A percentile compares a stretch with the other conserved stretches of the same genome.
Conservation (phyloP, 2,797 vertebrate species). For the Molossus alvarezi region DNA sequence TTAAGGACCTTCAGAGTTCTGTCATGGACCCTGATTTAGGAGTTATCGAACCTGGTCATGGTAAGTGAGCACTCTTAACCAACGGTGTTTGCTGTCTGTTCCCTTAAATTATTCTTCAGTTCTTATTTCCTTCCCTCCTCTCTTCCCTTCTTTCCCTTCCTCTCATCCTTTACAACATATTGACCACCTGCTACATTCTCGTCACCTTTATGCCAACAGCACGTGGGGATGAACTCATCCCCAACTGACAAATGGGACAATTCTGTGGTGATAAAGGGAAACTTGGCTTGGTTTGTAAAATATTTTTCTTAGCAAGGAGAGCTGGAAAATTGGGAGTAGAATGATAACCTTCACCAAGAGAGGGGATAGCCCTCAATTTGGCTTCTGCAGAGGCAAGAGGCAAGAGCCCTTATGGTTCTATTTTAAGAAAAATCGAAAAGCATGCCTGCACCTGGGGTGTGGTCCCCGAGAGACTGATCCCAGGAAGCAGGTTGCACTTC, state of each 20-base stretch:
- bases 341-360: neutral
- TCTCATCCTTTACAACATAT: neutral
- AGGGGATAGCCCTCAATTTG: neutral
- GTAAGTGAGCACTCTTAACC: neutral
- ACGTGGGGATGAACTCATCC: rapidly evolving
- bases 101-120: neutral
- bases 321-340: neutral
- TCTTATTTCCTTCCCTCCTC: neutral
- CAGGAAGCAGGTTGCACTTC: slow-evolving; percentile 73
- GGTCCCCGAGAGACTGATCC: slow-evolving; percentile 61
- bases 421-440: slow-evolving; percentile 52
- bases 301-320: neutral
- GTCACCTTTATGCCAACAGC: neutral
- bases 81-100: neutral
- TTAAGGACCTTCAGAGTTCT: neutral
- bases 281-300: neutral
- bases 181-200: neutral
- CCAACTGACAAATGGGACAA: neutral
- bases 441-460: slow-evolving; percentile 53
- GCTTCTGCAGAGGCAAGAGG: neutral
- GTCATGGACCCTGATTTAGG: neutral
- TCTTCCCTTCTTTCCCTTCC: neutral
- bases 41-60: neutral
- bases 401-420: slow-evolving; percentile 32
- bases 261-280: neutral